Base-by-base conservation (phyloP, 1,140 invertebrate species). In the Ptiloglossa arizonensis region DNA sequence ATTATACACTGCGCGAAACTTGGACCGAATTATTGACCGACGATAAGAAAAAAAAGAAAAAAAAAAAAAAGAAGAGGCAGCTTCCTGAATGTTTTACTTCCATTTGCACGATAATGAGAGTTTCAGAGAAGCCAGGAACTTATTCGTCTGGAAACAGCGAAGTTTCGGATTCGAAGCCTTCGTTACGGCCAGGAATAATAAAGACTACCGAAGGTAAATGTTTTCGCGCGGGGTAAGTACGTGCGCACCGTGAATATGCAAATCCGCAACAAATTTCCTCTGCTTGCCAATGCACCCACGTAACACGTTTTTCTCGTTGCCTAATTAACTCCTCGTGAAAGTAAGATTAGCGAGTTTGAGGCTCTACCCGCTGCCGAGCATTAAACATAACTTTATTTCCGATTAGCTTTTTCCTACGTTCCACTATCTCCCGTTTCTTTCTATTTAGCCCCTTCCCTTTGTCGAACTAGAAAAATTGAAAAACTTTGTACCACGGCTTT, bases 291-390 rank as follows among this genome's bases (percentile, higher is more conserved):
- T 71, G 69, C 74, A 74, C 60, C 84, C 75, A 67, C 83, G 83
- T 77, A 86, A 86, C 80, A 82, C 68, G 76, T 85, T 86, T 86
- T 85, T 86, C 80, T 77, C 75, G 54, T 77, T 69, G 79, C 74
- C 80, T 81, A 87, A 88, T 88, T 86, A 87, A 86, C 86, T 86
- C 72, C 80, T 81, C 78, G 83, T 84, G 84, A 88, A 88, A 85
- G 82, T 88, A 85, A 87, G 86, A 88, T 88, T 81, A 88, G 82
- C 80, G 81, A 86, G 82, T 83, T 88, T 67, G 54, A 72, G 70
- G 68, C 54, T 74, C 71, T 35, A 57, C 57, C 68, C 44, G 22
- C 57, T 50, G 57, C 64, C 19, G 2, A 2, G 15, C 54, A 82
- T 83, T 83, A 83, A 82, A 77, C 75, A 69, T 44, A 64, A 70